Conservation (phyloP, 2,797 vertebrate genomes). For the Sciaenops ocellatus region DNA sequence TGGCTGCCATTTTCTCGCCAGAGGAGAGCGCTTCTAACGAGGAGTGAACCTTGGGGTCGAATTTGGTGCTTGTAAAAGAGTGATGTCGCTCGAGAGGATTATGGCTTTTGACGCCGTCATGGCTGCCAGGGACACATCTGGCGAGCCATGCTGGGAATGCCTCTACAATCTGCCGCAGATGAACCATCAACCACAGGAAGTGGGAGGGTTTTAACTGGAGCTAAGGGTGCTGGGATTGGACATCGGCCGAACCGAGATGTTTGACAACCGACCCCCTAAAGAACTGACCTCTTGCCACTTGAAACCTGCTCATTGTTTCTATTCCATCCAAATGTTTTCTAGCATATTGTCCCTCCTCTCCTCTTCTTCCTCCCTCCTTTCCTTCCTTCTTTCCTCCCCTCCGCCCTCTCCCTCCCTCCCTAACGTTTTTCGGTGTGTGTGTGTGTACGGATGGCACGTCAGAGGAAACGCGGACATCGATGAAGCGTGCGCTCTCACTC, state of each 20-base stretch:
- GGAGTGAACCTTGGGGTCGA: conserved; percentile 74
- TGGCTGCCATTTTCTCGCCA: conserved; percentile 77
- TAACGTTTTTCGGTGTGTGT: conserved; percentile 24
- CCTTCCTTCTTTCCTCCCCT: not conserved
- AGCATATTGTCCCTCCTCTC: conserved; percentile 62
- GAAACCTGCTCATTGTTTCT: conserved; percentile 82
- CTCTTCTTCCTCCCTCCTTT: not conserved
- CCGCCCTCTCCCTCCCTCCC: conserved; percentile 9
- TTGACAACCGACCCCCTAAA: conserved; percentile 58
- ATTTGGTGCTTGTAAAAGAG: conserved; percentile 54
- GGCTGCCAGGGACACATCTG: conserved; percentile 73
- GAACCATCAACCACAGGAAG: conserved; percentile 66
- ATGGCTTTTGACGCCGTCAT: conserved; percentile 59
- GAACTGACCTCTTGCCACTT: conserved; percentile 80
- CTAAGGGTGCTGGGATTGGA: conserved; percentile 68
- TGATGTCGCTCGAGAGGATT: conserved; percentile 45
- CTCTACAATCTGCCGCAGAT: conserved; percentile 62
- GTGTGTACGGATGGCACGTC: conserved; percentile 54
- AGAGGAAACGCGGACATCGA: conserved; percentile 56
- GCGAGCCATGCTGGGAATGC: conserved; percentile 59
- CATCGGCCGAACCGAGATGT: conserved; percentile 50
- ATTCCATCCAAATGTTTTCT: conserved; percentile 79
- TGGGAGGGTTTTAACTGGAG: conserved; percentile 71
- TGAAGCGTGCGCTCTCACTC: conserved; percentile 51
- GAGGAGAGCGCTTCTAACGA: conserved; percentile 83